Percentiles rank a stretch among this genome's conserved stretches.
These are phyloP conservation scores for Pectinophora gossypiella DNA, from an alignment of 1,140 invertebrate genomes.

Conservation along the genomic window DNA sequence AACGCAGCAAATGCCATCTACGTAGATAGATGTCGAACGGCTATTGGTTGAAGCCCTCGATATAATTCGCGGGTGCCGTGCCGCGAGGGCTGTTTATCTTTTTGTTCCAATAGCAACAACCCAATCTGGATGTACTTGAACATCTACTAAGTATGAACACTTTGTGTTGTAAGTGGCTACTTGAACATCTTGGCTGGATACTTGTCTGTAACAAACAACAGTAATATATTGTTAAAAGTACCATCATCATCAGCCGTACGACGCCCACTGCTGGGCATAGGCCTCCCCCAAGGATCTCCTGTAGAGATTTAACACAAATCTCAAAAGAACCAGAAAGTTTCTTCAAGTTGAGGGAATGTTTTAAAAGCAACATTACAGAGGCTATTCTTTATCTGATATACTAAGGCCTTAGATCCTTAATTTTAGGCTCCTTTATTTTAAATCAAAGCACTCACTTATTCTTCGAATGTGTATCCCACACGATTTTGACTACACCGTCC, in stretches of 20 bases:
- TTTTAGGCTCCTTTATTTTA: too few relatives aligned
- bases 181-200: constrained; percentile 53
- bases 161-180: constrained; percentile 66
- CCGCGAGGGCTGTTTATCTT: too few relatives aligned
- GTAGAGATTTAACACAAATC: too few relatives aligned
- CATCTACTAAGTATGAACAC: constrained; percentile 68
- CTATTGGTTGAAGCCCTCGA: too few relatives aligned
- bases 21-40: too few relatives aligned
- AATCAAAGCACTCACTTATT: constrained; percentile 68
- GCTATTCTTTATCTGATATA: too few relatives aligned
- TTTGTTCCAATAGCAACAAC: constrained; percentile 68
- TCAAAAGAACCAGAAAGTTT: neutral
- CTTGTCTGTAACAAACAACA: constrained; percentile 46
- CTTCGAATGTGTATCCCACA: constrained; percentile 62
- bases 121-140: constrained; percentile 69
- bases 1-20: too few relatives aligned
- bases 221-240: neutral
- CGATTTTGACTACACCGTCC: constrained; percentile 65
- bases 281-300: too few relatives aligned
- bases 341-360: neutral
- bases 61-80: too few relatives aligned
- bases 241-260: too few relatives aligned
- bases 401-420: too few relatives aligned
- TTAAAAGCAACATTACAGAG: neutral
- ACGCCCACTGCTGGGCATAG: too few relatives aligned